Evolutionary conservation across 2,888 invertebrate species (phyloP).

Genomic region (Digitonthophagus gazella): DNA sequence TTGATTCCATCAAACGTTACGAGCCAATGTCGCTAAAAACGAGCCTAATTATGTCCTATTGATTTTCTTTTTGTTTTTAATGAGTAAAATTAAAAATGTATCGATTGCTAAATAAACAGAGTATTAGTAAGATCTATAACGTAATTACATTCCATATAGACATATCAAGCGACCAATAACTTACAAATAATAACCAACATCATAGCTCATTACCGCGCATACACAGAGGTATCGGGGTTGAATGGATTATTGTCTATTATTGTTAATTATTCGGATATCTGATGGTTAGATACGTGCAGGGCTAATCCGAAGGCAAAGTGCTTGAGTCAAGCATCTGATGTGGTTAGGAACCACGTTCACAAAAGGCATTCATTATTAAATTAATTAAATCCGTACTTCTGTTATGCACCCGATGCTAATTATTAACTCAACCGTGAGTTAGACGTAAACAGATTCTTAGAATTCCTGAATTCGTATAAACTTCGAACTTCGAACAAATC

Average conservation of each 20-base stretch:
- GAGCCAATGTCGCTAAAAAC: too few relatives aligned
- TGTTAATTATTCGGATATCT: neutral
- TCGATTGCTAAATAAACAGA: too few relatives aligned
- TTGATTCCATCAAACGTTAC: too few relatives aligned
- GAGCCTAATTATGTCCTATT: too few relatives aligned
- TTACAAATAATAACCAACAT: neutral
- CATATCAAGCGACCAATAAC: neutral
- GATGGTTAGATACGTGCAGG: neutral
- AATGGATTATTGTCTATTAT: neutral
- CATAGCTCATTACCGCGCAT: neutral
- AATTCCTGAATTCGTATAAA: too few relatives aligned
- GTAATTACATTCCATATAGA: neutral
- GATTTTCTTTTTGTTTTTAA: too few relatives aligned
- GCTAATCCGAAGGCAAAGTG: neutral
- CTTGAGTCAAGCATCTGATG: neutral
- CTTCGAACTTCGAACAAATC: too few relatives aligned
- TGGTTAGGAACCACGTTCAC: neutral
- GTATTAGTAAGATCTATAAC: neutral
- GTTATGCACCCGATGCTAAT: neutral
- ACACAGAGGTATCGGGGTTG: neutral
- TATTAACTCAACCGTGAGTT: neutral
- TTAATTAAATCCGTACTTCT: neutral
- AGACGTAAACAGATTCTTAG: neutral
- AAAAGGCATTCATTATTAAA: neutral
- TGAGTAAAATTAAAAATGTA: too few relatives aligned